Percentiles rank a stretch among this genome's conserved stretches.
Conservation (phyloP, 1,140 invertebrate species). For the Drosophila oshimai region DNA sequence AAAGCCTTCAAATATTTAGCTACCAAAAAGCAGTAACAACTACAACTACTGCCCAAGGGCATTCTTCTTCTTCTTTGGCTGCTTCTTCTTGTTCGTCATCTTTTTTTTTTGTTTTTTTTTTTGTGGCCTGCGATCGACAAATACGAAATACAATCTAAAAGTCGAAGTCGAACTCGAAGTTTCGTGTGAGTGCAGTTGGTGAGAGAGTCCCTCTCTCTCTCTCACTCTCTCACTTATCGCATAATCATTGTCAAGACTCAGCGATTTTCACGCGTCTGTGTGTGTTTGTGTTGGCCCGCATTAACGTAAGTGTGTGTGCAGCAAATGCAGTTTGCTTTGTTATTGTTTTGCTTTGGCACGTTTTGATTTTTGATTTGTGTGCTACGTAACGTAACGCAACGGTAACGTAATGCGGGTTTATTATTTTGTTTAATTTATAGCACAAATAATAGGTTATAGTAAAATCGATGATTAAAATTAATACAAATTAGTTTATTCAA, state of each 20-base stretch:
- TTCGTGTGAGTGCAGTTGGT: slow-evolving; percentile 7
- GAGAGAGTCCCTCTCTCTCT: background rate
- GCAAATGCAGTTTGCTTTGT: slow-evolving; percentile 42
- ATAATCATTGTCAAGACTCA: slow-evolving; percentile 58
- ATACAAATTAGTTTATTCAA: too few relatives aligned
- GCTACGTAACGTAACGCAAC: slow-evolving; percentile 23
- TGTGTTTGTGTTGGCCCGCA: slow-evolving; percentile 5
- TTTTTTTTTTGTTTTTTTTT: slow-evolving; percentile 1
- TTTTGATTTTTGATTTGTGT: slow-evolving; percentile 48
- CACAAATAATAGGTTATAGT: background rate
- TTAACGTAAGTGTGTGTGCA: slow-evolving; percentile 2
- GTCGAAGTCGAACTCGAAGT: slow-evolving; percentile 26
- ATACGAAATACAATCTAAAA: slow-evolving; percentile 22
- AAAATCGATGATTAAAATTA: background rate
- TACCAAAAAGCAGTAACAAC: slow-evolving; percentile 19
- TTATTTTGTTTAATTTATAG: background rate
- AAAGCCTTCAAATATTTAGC: slow-evolving; percentile 37
- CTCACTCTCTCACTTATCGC: slow-evolving; percentile 51
- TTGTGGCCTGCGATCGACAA: slow-evolving; percentile 24
- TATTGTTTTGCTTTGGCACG: slow-evolving; percentile 59
- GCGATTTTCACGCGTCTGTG: background rate
- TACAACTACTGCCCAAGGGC: slow-evolving; percentile 22
- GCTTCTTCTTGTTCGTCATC: slow-evolving; percentile 22
- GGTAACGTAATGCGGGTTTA: slow-evolving; percentile 6
- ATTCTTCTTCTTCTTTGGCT: slow-evolving; percentile 16